phyloP scores from a whole-genome alignment of 2,113 vertebrate species.

The Lutjanus erythropterus region DNA sequence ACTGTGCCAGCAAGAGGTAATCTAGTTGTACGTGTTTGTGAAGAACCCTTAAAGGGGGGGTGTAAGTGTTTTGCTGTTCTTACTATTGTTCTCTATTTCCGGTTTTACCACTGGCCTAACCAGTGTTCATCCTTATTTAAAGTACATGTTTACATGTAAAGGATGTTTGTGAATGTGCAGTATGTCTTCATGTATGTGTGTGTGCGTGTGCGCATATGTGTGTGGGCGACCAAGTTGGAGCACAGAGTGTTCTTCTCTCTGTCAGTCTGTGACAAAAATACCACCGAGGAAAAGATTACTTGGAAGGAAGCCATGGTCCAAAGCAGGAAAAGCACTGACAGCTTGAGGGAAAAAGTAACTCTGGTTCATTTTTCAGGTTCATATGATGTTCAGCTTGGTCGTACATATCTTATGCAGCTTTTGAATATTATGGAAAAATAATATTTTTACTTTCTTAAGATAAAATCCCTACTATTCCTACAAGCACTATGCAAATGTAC shows the following conservation, averaged over 20 bases:
- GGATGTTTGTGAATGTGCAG: slow-evolving; percentile 4
- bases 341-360: slow-evolving; percentile 27
- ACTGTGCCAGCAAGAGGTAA: background rate
- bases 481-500: background rate
- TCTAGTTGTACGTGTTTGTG: background rate
- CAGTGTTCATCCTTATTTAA: background rate
- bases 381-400: background rate
- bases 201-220: slow-evolving; percentile 1
- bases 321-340: background rate
- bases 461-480: background rate
- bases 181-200: background rate
- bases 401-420: background rate
- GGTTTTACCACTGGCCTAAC: slow-evolving; percentile 23
- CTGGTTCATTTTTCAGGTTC: background rate
- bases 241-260: slow-evolving; percentile 45
- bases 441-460: background rate
- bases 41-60: background rate
- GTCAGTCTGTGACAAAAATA: slow-evolving; percentile 66
- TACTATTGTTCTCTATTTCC: slow-evolving; percentile 65
- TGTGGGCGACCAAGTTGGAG: slow-evolving; percentile 48
- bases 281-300: slow-evolving; percentile 14
- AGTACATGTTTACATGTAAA: slow-evolving; percentile 12
- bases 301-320: slow-evolving; percentile 28
- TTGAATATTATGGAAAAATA: background rate
- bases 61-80: slow-evolving; percentile 1